These are phyloP conservation scores for Chelonia mydas DNA, from an alignment of 2,797 vertebrate genomes.

Conservation along the genomic window DNA sequence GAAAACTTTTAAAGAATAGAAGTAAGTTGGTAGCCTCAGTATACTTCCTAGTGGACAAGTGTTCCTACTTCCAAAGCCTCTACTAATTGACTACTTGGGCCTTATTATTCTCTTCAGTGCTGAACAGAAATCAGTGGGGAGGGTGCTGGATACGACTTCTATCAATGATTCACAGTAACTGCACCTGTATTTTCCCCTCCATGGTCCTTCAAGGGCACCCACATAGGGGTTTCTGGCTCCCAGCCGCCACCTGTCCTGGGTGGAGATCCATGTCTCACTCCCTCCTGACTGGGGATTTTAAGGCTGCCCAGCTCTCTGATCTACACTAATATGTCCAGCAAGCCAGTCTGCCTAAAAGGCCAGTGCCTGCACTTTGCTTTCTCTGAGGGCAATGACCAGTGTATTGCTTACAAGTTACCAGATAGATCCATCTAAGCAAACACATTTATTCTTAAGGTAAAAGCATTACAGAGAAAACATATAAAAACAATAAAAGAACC, in stretches of 20 bases:
- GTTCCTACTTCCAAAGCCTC: background rate
- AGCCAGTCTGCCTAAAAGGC: background rate
- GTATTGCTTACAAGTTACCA: background rate
- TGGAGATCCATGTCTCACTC: background rate
- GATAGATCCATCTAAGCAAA: background rate
- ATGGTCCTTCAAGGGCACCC: background rate
- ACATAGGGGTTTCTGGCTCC: background rate
- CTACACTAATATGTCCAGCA: background rate
- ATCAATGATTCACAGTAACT: no score
- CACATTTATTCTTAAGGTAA: background rate
- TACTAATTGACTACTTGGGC: background rate
- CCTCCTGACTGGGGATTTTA: background rate
- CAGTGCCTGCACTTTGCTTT: background rate
- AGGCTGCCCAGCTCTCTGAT: background rate
- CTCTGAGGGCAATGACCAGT: background rate
- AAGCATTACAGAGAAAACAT: no score
- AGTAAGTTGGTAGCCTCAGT: background rate
- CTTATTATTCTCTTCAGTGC: background rate
- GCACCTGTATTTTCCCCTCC: background rate
- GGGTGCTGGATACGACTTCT: background rate
- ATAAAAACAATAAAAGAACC: no score
- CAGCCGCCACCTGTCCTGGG: background rate
- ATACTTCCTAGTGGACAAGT: rapidly evolving
- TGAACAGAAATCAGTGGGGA: background rate
- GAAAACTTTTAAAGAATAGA: background rate